A percentile compares a stretch with the other conserved stretches of the same genome.
Conservation (phyloP, 2,797 vertebrate species). For the Podarcis siculus region DNA sequence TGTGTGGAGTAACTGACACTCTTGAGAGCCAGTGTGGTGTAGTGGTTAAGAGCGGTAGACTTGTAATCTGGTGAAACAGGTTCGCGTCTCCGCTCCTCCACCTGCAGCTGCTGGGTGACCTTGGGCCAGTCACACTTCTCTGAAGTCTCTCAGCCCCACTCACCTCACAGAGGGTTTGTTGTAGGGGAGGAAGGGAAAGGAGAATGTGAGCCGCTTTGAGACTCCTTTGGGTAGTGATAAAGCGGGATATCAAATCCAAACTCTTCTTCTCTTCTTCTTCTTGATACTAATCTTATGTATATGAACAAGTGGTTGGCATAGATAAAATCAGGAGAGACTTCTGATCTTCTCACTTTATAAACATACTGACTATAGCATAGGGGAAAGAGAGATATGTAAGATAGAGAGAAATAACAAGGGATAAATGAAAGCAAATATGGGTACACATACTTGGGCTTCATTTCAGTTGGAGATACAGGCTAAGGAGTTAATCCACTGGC, state of each 20-base stretch:
- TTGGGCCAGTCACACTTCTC: no score
- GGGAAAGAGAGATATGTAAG: not conserved
- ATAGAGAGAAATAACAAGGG: not conserved
- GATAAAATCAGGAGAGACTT: not conserved
- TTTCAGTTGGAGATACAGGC: not conserved
- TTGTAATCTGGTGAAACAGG: no score
- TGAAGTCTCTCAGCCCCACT: no score
- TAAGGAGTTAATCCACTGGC: not conserved
- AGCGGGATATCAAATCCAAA: no score
- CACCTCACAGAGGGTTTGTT: no score
- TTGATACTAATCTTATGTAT: not conserved
- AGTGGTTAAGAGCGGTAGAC: no score
- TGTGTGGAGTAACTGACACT: not conserved
- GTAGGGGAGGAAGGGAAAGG: no score
- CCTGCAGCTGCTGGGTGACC: no score
- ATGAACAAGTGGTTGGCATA: not conserved
- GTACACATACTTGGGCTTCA: not conserved
- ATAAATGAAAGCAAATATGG: not conserved
- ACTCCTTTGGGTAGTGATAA: no score
- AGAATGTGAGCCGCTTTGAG: no score
- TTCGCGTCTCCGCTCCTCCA: no score
- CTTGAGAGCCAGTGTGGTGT: no score
- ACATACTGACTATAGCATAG: not conserved
- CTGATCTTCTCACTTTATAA: not conserved
- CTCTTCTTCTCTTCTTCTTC: not conserved